phyloP scores from a whole-genome alignment of 2,888 invertebrate species.

The Monoplex corrugatus region DNA sequence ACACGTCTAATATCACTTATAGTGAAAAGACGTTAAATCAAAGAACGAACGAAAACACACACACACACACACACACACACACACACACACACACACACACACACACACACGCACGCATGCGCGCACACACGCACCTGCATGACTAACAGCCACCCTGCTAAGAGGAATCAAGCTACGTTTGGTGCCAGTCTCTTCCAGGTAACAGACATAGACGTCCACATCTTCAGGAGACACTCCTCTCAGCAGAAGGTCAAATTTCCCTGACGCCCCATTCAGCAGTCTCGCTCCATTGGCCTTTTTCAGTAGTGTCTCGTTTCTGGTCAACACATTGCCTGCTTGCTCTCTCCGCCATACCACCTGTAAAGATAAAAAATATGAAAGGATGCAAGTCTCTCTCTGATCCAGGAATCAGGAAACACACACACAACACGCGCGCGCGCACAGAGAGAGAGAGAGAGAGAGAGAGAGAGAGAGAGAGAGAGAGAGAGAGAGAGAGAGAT shows the following conservation, averaged over 20 bases:
- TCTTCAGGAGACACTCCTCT: background rate
- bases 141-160: slow-evolving; percentile 24
- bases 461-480: too few relatives aligned
- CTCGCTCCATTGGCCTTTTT: background rate
- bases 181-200: background rate
- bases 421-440: too few relatives aligned
- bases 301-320: background rate
- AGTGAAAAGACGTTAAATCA: background rate
- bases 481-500: too few relatives aligned
- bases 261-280: background rate
- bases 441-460: too few relatives aligned
- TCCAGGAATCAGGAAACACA: too few relatives aligned
- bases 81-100: background rate
- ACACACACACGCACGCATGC: background rate
- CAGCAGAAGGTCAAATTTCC: background rate
- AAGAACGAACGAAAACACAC: background rate
- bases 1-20: background rate
- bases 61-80: background rate
- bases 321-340: background rate
- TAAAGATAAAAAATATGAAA: background rate
- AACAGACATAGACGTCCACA: background rate
- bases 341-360: slow-evolving; percentile 1
- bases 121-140: background rate
- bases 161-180: background rate
- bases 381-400: too few relatives aligned